These are phyloP conservation scores for Stictonetta naevosa DNA, from an alignment of 2,113 vertebrate genomes.

Conservation along the genomic window DNA sequence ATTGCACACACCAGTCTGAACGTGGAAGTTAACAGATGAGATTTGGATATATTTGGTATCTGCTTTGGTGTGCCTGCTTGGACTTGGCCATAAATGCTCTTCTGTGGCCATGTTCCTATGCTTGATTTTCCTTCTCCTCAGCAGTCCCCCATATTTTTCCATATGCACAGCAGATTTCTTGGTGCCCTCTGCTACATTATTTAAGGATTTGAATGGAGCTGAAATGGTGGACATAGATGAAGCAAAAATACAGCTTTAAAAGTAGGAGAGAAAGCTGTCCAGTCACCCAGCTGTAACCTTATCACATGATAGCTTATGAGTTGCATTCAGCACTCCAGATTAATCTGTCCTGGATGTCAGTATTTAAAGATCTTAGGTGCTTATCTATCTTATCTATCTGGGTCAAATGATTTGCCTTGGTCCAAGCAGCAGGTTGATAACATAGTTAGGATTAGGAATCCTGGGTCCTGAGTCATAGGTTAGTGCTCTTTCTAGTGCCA, in stretches of 20 bases:
- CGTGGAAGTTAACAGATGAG: background rate
- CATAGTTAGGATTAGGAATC: background rate
- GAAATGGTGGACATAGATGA: background rate
- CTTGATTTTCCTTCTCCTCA: background rate
- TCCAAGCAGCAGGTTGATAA: background rate
- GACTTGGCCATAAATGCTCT: background rate
- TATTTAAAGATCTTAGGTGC: slow-evolving; percentile 61
- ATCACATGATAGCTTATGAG: background rate
- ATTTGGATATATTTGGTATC: background rate
- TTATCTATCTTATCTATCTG: slow-evolving; percentile 60
- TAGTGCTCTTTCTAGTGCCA: background rate
- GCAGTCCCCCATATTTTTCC: background rate
- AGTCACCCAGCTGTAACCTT: background rate
- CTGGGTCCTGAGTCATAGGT: slow-evolving; percentile 1
- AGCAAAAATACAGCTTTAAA: background rate
- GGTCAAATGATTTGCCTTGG: slow-evolving; percentile 54
- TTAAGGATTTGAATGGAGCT: background rate
- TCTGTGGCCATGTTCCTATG: background rate
- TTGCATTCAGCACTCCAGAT: background rate
- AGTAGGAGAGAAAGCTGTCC: background rate
- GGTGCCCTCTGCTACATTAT: background rate
- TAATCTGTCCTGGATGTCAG: slow-evolving; percentile 40
- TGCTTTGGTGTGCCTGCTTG: background rate
- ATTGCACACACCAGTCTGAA: background rate
- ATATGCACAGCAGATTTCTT: background rate